Base-by-base conservation (phyloP, 2,888 invertebrate species). In the Pseudococcus jackbeardsleyi region DNA sequence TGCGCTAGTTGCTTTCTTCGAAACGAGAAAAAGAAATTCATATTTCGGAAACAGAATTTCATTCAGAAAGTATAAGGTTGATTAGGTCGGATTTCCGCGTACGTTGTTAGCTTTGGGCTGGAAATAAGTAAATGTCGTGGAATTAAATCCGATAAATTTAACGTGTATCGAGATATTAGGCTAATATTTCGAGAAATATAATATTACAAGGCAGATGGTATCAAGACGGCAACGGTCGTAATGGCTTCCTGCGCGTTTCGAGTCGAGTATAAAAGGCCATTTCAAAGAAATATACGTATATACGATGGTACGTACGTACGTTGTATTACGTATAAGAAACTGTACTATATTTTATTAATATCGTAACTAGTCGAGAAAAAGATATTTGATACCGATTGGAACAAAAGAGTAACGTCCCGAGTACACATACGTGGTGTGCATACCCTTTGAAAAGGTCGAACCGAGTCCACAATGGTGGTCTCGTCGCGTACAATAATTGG, bases 141-240 rank as follows among this genome's bases (percentile, higher is more conserved):
- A 72, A 72, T 72, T 72, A 72, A 72, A 72, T 4, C 19, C 79
- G 79, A 82, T 82, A 82, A 82, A 82, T 82, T 82, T 46, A 82
- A 26, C 15, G 79, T 46, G 79, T 82, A 82, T 82, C 79, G 79
- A 82, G 79, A 82, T 82, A 82, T 82, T 82, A 82, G 79, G 79
- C 46, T 82, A 82, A 82, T 82, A 82, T 46, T 42, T 82, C 46
- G 79, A 19, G 15, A 11, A 82, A 82, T 82, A 22, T 82, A 82
- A 33, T 17, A 82, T 82, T 17, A 82, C n/a, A 46, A 46, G 79
- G 79, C 79, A 82, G 79, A 82, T 82, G 79, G 79, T 82, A 82
- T 82, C 79, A 33, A 11, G 42, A n/a, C 17, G 68, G 68, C 68
- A 22, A 11, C 11, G 68, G 68, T 8, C 64, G 72, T 82, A 26